phyloP scores from a whole-genome alignment of 2,113 vertebrate genomes.

The Tragelaphus strepsiceros region DNA sequence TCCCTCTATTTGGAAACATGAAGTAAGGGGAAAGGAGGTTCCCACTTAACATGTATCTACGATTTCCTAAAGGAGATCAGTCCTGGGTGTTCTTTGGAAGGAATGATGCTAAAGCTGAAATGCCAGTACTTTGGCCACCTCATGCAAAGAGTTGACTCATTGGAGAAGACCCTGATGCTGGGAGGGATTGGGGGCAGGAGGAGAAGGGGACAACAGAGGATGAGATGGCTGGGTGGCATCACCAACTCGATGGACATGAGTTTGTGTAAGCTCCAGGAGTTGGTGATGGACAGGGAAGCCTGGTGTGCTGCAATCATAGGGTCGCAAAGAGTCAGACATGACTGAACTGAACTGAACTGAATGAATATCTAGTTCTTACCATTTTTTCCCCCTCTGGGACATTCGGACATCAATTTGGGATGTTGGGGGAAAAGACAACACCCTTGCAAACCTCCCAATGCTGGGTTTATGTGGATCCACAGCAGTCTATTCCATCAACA shows the following conservation, averaged over 20 bases:
- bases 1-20: neutral
- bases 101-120: no score
- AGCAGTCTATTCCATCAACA: neutral
- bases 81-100: no score
- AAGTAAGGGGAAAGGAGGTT: neutral
- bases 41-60: neutral
- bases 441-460: neutral
- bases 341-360: neutral
- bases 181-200: neutral
- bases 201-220: accelerated
- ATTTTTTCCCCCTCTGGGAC: neutral
- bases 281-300: neutral
- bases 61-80: no score
- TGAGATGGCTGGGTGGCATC: neutral
- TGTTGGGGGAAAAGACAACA: neutral
- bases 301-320: neutral
- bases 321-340: neutral
- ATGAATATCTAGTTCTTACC: neutral
- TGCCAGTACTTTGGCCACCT: neutral
- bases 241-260: neutral
- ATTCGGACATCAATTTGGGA: neutral
- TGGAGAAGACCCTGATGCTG: neutral
- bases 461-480: neutral
- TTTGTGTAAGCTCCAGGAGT: accelerated
- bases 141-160: neutral